Evolutionary conservation across 2,797 vertebrate species (phyloP).

Genomic region (Nasua narica): DNA sequence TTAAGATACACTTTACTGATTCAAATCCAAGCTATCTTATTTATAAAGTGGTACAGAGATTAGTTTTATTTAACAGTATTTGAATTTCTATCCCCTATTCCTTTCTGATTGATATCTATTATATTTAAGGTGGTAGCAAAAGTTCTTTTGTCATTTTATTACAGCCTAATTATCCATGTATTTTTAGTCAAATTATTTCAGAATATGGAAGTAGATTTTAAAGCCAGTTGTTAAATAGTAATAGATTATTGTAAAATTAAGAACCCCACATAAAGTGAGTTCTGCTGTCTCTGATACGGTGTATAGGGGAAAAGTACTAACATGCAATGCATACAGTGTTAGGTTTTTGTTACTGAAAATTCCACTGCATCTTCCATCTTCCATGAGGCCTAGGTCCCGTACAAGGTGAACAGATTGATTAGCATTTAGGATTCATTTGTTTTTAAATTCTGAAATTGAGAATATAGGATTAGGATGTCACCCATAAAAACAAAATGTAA

Average conservation of each 20-base stretch:
- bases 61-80: constrained; percentile 17
- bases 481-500: constrained; percentile 10
- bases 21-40: background rate
- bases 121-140: background rate
- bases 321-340: background rate
- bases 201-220: background rate
- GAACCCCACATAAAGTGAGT: background rate
- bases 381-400: background rate
- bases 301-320: background rate
- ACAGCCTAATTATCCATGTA: background rate
- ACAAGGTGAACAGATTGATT: background rate
- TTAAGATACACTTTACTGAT: background rate
- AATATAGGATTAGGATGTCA: background rate
- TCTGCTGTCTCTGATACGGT: background rate
- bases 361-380: background rate
- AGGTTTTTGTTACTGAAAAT: background rate
- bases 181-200: constrained; percentile 21
- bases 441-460: constrained; percentile 31
- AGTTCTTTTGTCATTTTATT: constrained; percentile 4
- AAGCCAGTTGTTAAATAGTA: background rate
- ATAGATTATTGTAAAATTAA: background rate
- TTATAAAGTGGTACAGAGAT: background rate
- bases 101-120: background rate
- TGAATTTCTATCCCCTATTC: background rate
- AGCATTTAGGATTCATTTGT: background rate